Conservation (phyloP, 2,888 invertebrate genomes). For the Nomada fabriciana region DNA sequence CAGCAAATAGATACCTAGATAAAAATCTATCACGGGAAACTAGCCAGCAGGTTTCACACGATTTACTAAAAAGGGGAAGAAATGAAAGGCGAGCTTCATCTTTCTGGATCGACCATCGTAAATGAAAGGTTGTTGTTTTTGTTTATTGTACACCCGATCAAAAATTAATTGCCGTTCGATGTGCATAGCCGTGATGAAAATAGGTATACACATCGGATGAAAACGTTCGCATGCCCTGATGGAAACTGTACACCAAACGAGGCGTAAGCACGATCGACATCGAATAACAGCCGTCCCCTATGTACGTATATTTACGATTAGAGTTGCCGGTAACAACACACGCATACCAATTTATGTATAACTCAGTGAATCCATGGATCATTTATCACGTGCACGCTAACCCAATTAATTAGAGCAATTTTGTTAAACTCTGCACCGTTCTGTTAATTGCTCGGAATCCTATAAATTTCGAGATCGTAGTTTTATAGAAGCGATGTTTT, state of each 20-base stretch:
- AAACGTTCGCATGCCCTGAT: conserved; percentile 8
- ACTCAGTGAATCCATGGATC: conserved; percentile 59
- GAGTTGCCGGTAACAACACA: conserved; percentile 40
- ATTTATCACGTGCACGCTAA: conserved; percentile 56
- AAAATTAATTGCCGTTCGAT: conserved; percentile 1
- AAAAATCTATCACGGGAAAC: neutral
- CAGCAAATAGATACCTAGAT: neutral
- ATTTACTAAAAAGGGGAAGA: neutral
- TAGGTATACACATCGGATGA: neutral
- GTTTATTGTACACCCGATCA: neutral
- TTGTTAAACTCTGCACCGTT: conserved; percentile 4
- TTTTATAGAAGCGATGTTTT: neutral
- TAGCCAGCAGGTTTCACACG: neutral
- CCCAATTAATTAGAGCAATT: conserved; percentile 61
- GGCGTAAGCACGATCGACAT: conserved; percentile 18
- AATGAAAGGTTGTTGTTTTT: conserved; percentile 15
- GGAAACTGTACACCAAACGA: conserved; percentile 38
- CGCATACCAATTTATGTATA: conserved; percentile 38
- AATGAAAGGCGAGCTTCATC: neutral
- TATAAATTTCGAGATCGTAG: neutral
- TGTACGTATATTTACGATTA: conserved; percentile 36
- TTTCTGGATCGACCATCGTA: neutral
- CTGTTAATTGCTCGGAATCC: neutral
- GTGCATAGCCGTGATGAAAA: neutral
- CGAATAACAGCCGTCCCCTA: conserved; percentile 37